phyloP scores from a whole-genome alignment of 2,888 invertebrate species.

The Craniophora ligustri region DNA sequence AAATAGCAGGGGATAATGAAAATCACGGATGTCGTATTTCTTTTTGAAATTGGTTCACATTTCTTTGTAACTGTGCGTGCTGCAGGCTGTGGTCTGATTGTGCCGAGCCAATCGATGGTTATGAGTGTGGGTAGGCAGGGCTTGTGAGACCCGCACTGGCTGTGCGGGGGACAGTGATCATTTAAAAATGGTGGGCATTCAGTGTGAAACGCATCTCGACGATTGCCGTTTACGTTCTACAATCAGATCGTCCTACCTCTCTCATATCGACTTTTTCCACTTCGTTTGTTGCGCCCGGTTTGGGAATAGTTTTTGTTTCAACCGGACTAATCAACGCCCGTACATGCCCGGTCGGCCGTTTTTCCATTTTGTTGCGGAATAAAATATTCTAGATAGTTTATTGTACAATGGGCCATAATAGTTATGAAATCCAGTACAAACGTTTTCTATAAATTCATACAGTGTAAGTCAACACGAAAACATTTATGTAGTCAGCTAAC shows the following conservation, averaged over 20 bases:
- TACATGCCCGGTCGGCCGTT: conserved; percentile 72
- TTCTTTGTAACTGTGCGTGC: conserved; percentile 79
- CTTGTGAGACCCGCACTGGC: conserved; percentile 30
- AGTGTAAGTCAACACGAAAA: conserved; percentile 25
- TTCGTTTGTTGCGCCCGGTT: conserved; percentile 82
- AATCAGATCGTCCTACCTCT: conserved; percentile 78
- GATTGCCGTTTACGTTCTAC: conserved; percentile 83
- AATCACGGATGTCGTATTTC: conserved; percentile 77
- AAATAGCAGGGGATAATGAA: conserved; percentile 71
- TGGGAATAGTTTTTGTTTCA: conserved; percentile 86
- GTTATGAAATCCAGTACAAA: conserved; percentile 50
- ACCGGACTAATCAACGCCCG: conserved; percentile 84
- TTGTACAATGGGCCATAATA: conserved; percentile 53
- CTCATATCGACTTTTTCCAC: conserved; percentile 87
- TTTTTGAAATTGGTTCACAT: conserved; percentile 82
- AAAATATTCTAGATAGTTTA: conserved; percentile 64
- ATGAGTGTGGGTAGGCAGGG: conserved; percentile 63
- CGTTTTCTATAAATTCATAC: conserved; percentile 18
- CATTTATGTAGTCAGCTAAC: conserved; percentile 25
- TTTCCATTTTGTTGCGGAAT: conserved; percentile 67
- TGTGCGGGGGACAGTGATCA: conserved; percentile 70
- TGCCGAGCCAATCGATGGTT: conserved; percentile 81
- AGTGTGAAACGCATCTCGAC: conserved; percentile 81
- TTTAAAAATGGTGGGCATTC: conserved; percentile 81
- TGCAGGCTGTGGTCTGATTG: conserved; percentile 72